Conservation (phyloP, 64 coral and sea anemone genomes). For the Dendronephthya gigantea region DNA sequence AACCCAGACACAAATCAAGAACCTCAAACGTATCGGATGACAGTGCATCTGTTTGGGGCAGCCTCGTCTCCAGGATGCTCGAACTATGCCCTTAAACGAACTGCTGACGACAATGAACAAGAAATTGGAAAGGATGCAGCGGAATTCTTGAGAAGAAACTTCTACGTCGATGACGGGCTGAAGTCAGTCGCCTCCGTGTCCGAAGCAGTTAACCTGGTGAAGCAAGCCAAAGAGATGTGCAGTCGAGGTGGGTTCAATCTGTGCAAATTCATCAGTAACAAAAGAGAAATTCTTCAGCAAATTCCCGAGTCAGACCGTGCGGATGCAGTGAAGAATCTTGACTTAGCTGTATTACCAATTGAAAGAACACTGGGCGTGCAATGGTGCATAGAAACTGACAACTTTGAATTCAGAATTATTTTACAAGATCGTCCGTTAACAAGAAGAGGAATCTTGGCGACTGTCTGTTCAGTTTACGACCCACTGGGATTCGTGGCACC, state of each 20-base stretch:
- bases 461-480: conserved; percentile 16
- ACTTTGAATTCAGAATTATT: conserved; percentile 13
- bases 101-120: conserved; percentile 24
- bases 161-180: conserved; percentile 30
- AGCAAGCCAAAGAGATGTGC: conserved; percentile 9
- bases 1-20: not conserved
- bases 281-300: not conserved
- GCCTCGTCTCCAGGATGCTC: conserved; percentile 38
- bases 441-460: conserved; percentile 10
- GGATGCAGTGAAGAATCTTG: not conserved
- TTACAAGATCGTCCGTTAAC: not conserved
- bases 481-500: conserved; percentile 24
- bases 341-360: conserved; percentile 9
- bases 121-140: conserved; percentile 16
- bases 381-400: conserved; percentile 19
- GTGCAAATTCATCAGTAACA: conserved; percentile 27
- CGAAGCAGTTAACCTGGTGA: not conserved
- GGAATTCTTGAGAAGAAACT: conserved; percentile 23
- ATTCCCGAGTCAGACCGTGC: conserved; percentile 3
- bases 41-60: conserved; percentile 34
- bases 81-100: conserved; percentile 19
- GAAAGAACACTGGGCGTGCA: not conserved
- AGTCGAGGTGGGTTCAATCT: conserved; percentile 9
- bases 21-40: conserved; percentile 24
- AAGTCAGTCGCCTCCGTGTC: not conserved